Evolutionary conservation across 2,888 invertebrate species (phyloP).

Genomic region (Oscheius myriophilus): DNA sequence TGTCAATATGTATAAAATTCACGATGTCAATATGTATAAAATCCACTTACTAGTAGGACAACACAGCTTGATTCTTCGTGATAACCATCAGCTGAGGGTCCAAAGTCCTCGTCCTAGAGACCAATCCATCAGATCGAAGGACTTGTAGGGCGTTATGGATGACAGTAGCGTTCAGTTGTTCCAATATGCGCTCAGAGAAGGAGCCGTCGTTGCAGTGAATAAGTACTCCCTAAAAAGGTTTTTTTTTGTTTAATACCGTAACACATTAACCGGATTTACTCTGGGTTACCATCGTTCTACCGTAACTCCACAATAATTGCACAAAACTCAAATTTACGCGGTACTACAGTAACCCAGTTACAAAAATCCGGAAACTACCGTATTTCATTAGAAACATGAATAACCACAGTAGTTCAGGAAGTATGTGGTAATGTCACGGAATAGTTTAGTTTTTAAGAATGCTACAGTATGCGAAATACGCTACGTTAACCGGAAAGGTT

Average conservation of each 20-base stretch:
- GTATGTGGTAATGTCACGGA: no score
- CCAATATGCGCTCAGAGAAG: slow-evolving; percentile 39
- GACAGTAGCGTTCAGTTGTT: slow-evolving; percentile 44
- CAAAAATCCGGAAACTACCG: no score
- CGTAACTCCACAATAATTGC: no score
- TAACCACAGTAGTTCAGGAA: no score
- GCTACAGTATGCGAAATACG: no score
- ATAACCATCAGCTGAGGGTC: slow-evolving; percentile 36
- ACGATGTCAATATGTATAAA: slow-evolving; percentile 3
- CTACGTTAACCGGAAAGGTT: no score
- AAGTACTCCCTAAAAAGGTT: slow-evolving; percentile 44
- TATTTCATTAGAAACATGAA: no score
- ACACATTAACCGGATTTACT: no score
- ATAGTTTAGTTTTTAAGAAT: no score
- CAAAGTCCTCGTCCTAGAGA: slow-evolving; percentile 45
- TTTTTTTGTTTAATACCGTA: not conserved
- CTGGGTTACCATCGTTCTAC: no score
- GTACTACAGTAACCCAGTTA: no score
- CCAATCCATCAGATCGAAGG: slow-evolving; percentile 60
- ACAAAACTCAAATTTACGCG: no score
- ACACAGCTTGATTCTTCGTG: slow-evolving; percentile 51
- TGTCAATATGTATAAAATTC: not conserved
- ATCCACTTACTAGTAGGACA: slow-evolving; percentile 57
- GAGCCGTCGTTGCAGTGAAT: slow-evolving; percentile 38
- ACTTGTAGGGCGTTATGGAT: slow-evolving; percentile 44